phyloP scores from a whole-genome alignment of 2,113 vertebrate genomes.

The Thermophis baileyi region DNA sequence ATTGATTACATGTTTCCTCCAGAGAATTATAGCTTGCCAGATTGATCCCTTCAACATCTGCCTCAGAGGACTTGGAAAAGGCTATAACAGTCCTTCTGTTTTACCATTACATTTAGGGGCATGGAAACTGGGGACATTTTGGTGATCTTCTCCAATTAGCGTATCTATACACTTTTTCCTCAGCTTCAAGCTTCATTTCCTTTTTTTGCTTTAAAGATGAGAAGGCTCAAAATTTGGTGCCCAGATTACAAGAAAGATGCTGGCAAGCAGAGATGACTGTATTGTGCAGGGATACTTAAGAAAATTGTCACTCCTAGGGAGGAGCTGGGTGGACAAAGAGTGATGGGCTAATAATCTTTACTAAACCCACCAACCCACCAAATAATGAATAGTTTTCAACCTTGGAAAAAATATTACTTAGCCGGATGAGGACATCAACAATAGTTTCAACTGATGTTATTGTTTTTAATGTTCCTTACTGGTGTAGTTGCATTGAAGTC shows the following conservation, averaged over 20 bases:
- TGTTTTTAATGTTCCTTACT: neutral
- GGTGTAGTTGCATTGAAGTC: neutral
- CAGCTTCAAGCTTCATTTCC: neutral
- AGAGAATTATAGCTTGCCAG: neutral
- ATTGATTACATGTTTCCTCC: neutral
- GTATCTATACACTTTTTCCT: neutral
- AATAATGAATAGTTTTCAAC: neutral
- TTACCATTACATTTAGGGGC: neutral
- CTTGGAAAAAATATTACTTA: neutral
- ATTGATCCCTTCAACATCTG: neutral
- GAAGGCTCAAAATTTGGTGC: neutral
- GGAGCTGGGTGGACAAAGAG: neutral
- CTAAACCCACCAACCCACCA: neutral
- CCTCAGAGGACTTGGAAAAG: neutral
- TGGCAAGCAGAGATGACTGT: neutral
- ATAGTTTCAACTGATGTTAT: neutral
- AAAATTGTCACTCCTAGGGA: neutral
- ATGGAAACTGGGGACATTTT: neutral
- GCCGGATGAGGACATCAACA: neutral
- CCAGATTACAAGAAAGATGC: neutral
- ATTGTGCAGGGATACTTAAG: neutral
- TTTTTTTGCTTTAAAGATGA: neutral
- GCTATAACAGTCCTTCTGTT: neutral
- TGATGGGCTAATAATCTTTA: neutral
- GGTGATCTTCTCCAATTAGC: neutral